Base-by-base conservation (phyloP, 2,797 vertebrate species). In the Neosilurus mollespiculum region DNA sequence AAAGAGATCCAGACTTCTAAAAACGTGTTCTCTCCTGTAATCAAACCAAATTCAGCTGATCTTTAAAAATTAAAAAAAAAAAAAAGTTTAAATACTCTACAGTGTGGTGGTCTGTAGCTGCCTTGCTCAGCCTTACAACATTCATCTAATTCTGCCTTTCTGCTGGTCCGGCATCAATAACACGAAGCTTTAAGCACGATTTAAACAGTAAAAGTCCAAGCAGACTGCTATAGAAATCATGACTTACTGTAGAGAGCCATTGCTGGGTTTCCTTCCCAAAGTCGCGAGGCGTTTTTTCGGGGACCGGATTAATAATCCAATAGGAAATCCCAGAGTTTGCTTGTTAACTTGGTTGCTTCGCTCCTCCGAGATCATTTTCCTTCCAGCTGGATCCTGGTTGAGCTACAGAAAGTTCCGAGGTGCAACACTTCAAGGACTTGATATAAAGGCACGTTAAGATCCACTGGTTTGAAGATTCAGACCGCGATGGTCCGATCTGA, bases 191-290 rank as follows among this genome's bases (percentile, higher is more conserved):
- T 34, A 22, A 72, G 11, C 10, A 58, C 18, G 10, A 34, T 34
- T 73, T 16, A 43, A 43, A 8, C 4, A 6, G 53, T 9, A 53
- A 8, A 15, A 7, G 26, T 34, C 18, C 9, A n/a, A 0, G 12
- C 62, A 4, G 16, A 56, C 9, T 1, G 43, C 15, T 56, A 1
- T 12, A 16, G 24, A 65, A 78, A 65, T 26, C n/a, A 12, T 16
- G 62, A 93, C 95, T 95, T 84, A 95, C 94, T 94, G 93, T 30
- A 95, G 14, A n/a, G 94, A 95, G 64, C 95, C 94, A 90, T 93
- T 95, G 91, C 94, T 95, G 78, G 91, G 87, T 83, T 95, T 95
- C 90, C 94, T 93, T 10, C 94, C 93, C 84, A 95, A 90, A 49
- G 91, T 93, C 24, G 91, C 93, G 66, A 95, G 93, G 20, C 92